These are phyloP conservation scores for Odontamblyopus rebecca DNA, from an alignment of 2,797 vertebrate species.

Conservation along the genomic window DNA sequence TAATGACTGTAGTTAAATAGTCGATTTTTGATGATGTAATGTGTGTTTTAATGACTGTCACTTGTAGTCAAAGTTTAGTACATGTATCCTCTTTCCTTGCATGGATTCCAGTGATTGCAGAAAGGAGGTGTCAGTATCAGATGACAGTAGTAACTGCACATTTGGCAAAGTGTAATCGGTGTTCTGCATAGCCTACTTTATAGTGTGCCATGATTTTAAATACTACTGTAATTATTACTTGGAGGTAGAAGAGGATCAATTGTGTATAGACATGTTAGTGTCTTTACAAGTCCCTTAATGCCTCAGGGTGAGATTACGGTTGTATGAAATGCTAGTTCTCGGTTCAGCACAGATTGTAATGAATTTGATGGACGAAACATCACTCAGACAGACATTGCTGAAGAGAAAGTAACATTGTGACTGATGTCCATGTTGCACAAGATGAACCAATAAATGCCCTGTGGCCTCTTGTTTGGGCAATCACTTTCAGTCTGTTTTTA, in stretches of 20 bases:
- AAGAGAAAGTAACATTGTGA: slow-evolving; percentile 70
- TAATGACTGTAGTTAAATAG: slow-evolving; percentile 56
- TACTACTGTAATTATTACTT: slow-evolving; percentile 55
- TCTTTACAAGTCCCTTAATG: slow-evolving; percentile 59
- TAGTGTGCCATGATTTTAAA: slow-evolving; percentile 59
- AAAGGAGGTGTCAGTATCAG: slow-evolving; percentile 39
- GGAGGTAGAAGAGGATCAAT: slow-evolving; percentile 62
- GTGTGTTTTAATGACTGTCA: slow-evolving; percentile 53
- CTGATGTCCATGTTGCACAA: slow-evolving; percentile 68
- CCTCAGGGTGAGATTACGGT: slow-evolving; percentile 68
- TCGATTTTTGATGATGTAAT: slow-evolving; percentile 48
- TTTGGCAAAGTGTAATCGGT: slow-evolving; percentile 51
- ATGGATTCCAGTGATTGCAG: slow-evolving; percentile 63
- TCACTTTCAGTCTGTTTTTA: slow-evolving; percentile 10
- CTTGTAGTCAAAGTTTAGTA: slow-evolving; percentile 59
- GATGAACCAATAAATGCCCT: slow-evolving; percentile 70
- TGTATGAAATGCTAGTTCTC: slow-evolving; percentile 42
- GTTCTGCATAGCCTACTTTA: slow-evolving; percentile 61
- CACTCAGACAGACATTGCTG: slow-evolving; percentile 52
- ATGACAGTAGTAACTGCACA: slow-evolving; percentile 58
- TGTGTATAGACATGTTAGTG: slow-evolving; percentile 47
- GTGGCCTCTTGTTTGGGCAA: slow-evolving; percentile 61
- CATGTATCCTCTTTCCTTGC: slow-evolving; percentile 62
- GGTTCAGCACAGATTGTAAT: slow-evolving; percentile 13
- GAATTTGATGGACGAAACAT: slow-evolving; percentile 41